Evolutionary conservation across 2,797 vertebrate species (phyloP).

Genomic region (Sternarchorhynchus goeldii): DNA sequence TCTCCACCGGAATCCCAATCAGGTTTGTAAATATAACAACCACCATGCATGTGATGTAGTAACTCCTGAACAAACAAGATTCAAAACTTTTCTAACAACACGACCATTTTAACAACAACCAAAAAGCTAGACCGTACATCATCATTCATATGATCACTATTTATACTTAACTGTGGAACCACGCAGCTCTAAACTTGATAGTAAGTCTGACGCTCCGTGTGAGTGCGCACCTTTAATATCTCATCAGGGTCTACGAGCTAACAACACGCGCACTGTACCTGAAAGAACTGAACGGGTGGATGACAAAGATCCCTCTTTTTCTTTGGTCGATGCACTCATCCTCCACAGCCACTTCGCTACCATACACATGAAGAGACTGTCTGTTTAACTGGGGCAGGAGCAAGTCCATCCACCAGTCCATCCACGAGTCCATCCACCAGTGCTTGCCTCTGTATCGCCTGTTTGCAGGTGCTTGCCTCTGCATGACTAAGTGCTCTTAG

Average conservation of each 20-base stretch:
- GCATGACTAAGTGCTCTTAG: slow-evolving; percentile 63
- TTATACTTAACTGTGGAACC: too few species aligned
- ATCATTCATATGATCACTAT: too few species aligned
- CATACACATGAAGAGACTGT: slow-evolving; percentile 78
- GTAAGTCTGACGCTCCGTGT: not conserved
- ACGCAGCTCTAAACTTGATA: too few species aligned
- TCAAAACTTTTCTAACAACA: not conserved
- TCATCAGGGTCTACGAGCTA: not conserved
- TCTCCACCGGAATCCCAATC: slow-evolving; percentile 81
- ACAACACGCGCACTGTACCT: slow-evolving; percentile 64
- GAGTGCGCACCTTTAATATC: not conserved
- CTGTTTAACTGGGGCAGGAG: slow-evolving; percentile 78
- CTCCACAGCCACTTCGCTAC: slow-evolving; percentile 81
- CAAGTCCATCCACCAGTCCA: slow-evolving; percentile 72
- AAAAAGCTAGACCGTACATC: not conserved
- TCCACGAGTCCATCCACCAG: slow-evolving; percentile 70
- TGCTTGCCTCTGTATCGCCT: slow-evolving; percentile 64
- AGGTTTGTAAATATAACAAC: slow-evolving; percentile 79
- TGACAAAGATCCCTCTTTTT: slow-evolving; percentile 75
- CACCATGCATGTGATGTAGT: slow-evolving; percentile 82
- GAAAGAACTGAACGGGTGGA: slow-evolving; percentile 79
- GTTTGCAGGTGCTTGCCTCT: slow-evolving; percentile 66
- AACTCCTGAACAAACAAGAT: slow-evolving; percentile 67
- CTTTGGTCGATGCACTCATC: slow-evolving; percentile 73
- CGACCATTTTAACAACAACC: not conserved